Evolutionary conservation across 2,113 vertebrate species (phyloP).

Genomic region (Lepus europaeus): DNA sequence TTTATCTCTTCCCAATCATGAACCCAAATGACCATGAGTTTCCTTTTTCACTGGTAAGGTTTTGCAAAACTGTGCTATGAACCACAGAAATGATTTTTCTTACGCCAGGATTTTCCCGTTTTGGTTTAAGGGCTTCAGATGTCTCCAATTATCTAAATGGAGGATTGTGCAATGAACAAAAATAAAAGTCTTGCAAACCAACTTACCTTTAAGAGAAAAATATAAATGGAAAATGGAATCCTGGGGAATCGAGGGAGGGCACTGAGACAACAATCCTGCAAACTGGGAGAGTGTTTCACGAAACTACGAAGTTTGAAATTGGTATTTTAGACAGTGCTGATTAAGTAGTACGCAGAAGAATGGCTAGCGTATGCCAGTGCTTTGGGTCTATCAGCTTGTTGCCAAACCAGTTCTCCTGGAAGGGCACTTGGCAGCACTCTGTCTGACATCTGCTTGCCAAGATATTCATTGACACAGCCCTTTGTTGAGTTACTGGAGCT

Average conservation of each 20-base stretch:
- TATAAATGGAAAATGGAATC: background rate
- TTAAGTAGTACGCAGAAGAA: conserved; percentile 61
- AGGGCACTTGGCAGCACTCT: conserved; percentile 55
- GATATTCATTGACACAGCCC: conserved; percentile 62
- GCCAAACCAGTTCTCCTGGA: conserved; percentile 78
- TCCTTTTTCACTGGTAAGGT: conserved; percentile 67
- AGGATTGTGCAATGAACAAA: background rate
- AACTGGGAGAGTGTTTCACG: background rate
- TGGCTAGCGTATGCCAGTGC: conserved; percentile 22
- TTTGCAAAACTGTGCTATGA: conserved; percentile 57
- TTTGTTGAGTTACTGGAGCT: conserved; percentile 66
- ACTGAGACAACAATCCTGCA: conserved; percentile 12
- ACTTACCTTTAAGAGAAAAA: conserved; percentile 43
- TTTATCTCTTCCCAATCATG: conserved; percentile 77
- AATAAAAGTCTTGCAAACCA: conserved; percentile 39
- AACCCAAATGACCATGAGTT: conserved; percentile 77
- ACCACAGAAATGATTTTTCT: conserved; percentile 69
- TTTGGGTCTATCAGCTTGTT: conserved; percentile 71
- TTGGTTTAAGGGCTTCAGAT: conserved; percentile 69
- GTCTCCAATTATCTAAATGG: conserved; percentile 62
- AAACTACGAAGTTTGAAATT: background rate
- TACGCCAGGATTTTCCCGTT: conserved; percentile 44
- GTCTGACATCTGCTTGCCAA: conserved; percentile 70
- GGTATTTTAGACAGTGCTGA: conserved; percentile 42
- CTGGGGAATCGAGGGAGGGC: background rate